Percentiles rank a stretch among this genome's conserved stretches.
These are phyloP conservation scores for Aphelenchoides avenae DNA, from an alignment of 1,140 invertebrate genomes.

Conservation along the genomic window DNA sequence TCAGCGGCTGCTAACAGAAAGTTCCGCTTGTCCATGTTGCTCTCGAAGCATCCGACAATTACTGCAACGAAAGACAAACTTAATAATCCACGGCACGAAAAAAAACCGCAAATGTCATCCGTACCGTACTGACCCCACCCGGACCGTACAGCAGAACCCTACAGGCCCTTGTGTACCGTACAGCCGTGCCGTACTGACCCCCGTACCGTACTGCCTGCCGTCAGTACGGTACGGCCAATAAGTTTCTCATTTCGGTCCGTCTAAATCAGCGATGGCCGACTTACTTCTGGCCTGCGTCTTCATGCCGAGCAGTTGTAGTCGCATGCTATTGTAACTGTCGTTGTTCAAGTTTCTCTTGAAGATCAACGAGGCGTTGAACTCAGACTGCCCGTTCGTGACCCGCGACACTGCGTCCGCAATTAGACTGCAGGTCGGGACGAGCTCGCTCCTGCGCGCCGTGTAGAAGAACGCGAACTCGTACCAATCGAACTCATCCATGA, in stretches of 20 bases:
- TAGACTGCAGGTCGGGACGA: neutral
- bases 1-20: slow-evolving; percentile 6
- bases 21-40: slow-evolving; percentile 5
- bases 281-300: neutral
- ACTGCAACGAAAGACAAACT: no score
- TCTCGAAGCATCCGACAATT: slow-evolving; percentile 13
- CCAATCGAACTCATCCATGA: slow-evolving; percentile 28
- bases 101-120: neutral
- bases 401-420: neutral
- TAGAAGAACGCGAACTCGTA: slow-evolving; percentile 21
- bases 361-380: no score
- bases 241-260: neutral
- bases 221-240: no score
- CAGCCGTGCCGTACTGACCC: no score
- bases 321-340: no score
- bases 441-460: neutral
- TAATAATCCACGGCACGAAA: neutral
- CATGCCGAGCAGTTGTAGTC: neutral
- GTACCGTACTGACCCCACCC: no score
- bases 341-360: no score
- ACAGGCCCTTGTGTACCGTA: no score
- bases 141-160: no score
- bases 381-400: no score
- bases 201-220: neutral
- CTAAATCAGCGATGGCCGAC: slow-evolving; percentile 1